Evolutionary conservation across 2,888 invertebrate genomes (phyloP), one percentile per base, ranked within the genome.

Genomic region (Hartigia nigra): DNA sequence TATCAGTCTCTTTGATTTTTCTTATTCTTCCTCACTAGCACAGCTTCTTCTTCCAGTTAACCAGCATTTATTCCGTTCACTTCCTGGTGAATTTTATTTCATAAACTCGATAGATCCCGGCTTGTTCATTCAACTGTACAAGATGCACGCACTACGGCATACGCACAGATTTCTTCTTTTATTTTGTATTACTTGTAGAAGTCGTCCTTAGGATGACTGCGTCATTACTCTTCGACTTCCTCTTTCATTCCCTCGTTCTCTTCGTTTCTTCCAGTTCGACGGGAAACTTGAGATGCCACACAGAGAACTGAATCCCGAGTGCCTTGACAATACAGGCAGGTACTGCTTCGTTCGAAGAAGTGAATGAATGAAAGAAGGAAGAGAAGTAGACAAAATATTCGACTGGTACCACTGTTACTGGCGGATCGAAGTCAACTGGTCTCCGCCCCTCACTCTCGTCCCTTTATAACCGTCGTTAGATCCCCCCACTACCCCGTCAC

Each of bases 401-500:
- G 55, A 55, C 23, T 37, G 55, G 2, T 23, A 55, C 23, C 55
- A 55, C 55, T 55, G 23, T 9, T 55, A 55, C 55, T 55, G 55
- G 79, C 83, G 80, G 84, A 88, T 87, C 87, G 85, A 86, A 89
- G 87, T 87, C 87, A 87, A 90, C 90, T 90, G 89, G 89, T 87
- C 88, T 89, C 88, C 90, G 89, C 90, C 90, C 90, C 90, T 89
- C 90, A 88, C 90, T 89, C 88, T 88, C 85, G 81, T 81, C 78
- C 76, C 85, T 86, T 88, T 90, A 90, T 89, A 90, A 81, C 81
- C 83, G 74, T 32, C 79, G 69, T 74, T 79, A 80, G 81, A 80
- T 81, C 81, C 80, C 83, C 81, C 83, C 85, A 79, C 79, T 82
- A 85, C 82, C 81, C 83, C 82, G 78, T 82, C 85, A 80, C 84